Percentiles rank a stretch among this genome's conserved stretches.
Evolutionary conservation across 2,888 invertebrate species (phyloP).

Genomic region (Itoplectis maculator): DNA sequence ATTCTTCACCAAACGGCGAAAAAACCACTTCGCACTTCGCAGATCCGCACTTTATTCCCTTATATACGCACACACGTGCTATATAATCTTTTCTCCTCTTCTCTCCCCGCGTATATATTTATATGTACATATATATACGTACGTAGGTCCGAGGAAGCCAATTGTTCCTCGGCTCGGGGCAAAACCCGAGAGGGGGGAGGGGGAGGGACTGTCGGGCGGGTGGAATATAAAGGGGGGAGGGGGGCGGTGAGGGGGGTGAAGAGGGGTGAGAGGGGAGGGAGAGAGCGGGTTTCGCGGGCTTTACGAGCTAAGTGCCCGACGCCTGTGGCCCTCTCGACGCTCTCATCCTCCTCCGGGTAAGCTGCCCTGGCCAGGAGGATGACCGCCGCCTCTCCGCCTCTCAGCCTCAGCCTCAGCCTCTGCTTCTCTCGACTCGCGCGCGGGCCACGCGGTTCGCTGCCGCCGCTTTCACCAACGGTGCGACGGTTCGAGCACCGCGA

Average conservation of each 20-base stretch:
- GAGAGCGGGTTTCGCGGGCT: constrained; percentile 53
- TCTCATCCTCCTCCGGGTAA: constrained; percentile 69
- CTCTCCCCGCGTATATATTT: constrained; percentile 18
- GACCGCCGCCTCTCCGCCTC: constrained; percentile 48
- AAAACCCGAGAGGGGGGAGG: too few species aligned
- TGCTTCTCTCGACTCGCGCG: neutral
- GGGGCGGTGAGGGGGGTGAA: too few species aligned
- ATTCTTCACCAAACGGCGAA: constrained; percentile 13
- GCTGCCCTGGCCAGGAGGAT: constrained; percentile 68
- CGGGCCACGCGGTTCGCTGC: constrained; percentile 28
- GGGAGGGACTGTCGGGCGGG: too few species aligned
- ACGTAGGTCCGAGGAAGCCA: constrained; percentile 61
- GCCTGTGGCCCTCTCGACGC: constrained; percentile 64
- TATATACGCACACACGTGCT: neutral
- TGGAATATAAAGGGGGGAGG: too few species aligned
- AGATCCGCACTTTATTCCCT: too few species aligned
- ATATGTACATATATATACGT: constrained; percentile 41
- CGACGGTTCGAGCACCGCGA: neutral
- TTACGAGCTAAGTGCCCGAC: constrained; percentile 68
- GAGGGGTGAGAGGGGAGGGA: too few species aligned
- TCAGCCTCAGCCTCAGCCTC: too few species aligned
- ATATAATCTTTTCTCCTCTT: constrained; percentile 13
- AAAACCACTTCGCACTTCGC: too few species aligned
- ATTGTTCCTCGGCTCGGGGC: constrained; percentile 57
- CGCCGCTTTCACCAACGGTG: constrained; percentile 20